Evolutionary conservation across 1,140 invertebrate species (phyloP), one percentile per base, ranked within the genome.

Genomic region (Andricus grossulariae): DNA sequence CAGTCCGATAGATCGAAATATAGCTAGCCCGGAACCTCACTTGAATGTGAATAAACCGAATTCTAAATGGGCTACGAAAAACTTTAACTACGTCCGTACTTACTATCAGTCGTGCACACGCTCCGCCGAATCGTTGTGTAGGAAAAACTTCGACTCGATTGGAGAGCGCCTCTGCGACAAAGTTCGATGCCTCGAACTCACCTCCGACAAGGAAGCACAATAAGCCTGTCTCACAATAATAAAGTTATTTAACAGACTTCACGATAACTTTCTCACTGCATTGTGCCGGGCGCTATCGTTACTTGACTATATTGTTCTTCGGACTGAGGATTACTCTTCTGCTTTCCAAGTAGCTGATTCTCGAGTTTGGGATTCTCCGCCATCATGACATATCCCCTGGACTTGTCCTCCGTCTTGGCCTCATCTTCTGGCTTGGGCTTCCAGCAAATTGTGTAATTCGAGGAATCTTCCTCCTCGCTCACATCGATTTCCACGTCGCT

Each of bases 301-400:
- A 91, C 88, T 80, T 91, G 89, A 73, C 88, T 87, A 72, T 90
- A 90, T 71, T 89, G 88, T 72, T 90, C 88, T 19, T 88, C 85
- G 11, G 82, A 70, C 60, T 66, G 60, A 39, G 25, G 32, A 7
- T 8, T 66, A 25, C 16, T 66, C n/a, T 66, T 21, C 32, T 32
- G 57, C 19, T 66, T 66, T 3, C 25, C 32, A 16, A 66, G 39
- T 66, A 25, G 15, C 16, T 66, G 60, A 66, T 45, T 66, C 66
- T 80, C 79, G 66, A 13, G 8, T 45, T 74, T 76, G 50, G 81
- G 81, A 72, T 79, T 80, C 52, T 87, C 86, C 8, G 76, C 75
- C 12, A 87, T 78, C 16, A 82, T 82, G n/a, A 85, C 83, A 12
- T 88, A 87, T n/a, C 82, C 80, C 6, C 32, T 19, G 13, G 81